Evolutionary conservation across 1,140 invertebrate genomes (phyloP).

Genomic region (Drosophila sp.): DNA sequence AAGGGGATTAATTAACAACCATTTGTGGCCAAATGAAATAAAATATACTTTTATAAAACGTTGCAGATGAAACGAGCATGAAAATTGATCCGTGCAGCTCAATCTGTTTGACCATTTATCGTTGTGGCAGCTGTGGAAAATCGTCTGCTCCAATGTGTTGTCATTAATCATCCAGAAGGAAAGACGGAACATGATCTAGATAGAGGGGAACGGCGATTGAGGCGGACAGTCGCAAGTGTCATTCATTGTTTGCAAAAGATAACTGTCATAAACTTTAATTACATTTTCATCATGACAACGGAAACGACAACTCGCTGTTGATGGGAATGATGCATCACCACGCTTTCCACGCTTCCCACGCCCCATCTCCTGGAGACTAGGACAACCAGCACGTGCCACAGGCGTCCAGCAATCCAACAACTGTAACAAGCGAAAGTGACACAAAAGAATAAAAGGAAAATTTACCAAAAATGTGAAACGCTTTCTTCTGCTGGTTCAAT

Average conservation of each 20-base stretch:
- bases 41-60: background rate
- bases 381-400: conserved; percentile 60
- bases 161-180: conserved; percentile 64
- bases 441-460: conserved; percentile 11
- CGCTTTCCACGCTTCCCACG: conserved; percentile 28
- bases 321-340: conserved; percentile 44
- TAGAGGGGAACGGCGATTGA: background rate
- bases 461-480: conserved; percentile 23
- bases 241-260: conserved; percentile 73
- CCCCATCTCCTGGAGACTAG: conserved; percentile 22
- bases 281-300: conserved; percentile 73
- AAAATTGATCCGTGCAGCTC: conserved; percentile 32
- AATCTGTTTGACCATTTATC: conserved; percentile 41
- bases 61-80: background rate
- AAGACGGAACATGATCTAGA: background rate
- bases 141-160: conserved; percentile 25
- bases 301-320: conserved; percentile 31
- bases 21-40: conserved; percentile 15
- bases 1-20: conserved; percentile 17
- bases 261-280: conserved; percentile 83
- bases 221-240: conserved; percentile 37
- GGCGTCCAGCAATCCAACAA: conserved; percentile 31
- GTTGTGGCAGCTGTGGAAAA: conserved; percentile 27
- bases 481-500: conserved; percentile 22
- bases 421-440: conserved; percentile 26